Evolutionary conservation across 2,888 invertebrate species (phyloP).

Genomic region (Polydesmus complanatus): DNA sequence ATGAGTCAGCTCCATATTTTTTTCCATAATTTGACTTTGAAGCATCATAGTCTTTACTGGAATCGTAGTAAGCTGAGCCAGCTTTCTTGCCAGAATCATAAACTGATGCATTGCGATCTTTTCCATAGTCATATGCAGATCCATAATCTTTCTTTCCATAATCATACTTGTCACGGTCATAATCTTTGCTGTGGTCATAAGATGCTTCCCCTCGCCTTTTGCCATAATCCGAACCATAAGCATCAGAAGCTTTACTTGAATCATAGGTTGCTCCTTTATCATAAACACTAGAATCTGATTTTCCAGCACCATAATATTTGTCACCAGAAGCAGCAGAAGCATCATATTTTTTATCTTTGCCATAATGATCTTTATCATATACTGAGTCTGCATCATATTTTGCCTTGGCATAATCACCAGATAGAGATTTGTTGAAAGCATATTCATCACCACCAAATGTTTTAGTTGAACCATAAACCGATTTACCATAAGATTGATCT

Average conservation of each 20-base stretch:
- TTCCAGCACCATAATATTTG: not conserved
- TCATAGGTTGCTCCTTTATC: not conserved
- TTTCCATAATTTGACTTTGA: not conserved
- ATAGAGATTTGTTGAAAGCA: not conserved
- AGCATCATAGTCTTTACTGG: slow-evolving; percentile 1
- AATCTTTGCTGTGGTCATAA: not conserved
- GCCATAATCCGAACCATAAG: not conserved
- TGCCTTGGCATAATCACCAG: not conserved
- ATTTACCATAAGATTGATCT: slow-evolving; percentile 5
- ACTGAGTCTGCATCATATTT: not conserved
- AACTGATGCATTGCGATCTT: not conserved
- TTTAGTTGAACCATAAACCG: slow-evolving; percentile 3
- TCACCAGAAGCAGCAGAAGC: not conserved
- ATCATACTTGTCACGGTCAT: not conserved
- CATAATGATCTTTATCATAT: not conserved
- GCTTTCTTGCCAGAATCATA: not conserved
- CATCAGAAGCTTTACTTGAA: not conserved
- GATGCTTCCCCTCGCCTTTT: not conserved
- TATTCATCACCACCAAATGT: not conserved
- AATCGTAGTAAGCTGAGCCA: not conserved
- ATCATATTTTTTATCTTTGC: not conserved
- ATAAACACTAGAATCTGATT: not conserved
- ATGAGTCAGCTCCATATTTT: not conserved
- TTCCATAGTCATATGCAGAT: not conserved
- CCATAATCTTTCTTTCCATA: not conserved